Base-by-base conservation (phyloP, 1,140 invertebrate genomes). In the Drosophila ercepeae region DNA sequence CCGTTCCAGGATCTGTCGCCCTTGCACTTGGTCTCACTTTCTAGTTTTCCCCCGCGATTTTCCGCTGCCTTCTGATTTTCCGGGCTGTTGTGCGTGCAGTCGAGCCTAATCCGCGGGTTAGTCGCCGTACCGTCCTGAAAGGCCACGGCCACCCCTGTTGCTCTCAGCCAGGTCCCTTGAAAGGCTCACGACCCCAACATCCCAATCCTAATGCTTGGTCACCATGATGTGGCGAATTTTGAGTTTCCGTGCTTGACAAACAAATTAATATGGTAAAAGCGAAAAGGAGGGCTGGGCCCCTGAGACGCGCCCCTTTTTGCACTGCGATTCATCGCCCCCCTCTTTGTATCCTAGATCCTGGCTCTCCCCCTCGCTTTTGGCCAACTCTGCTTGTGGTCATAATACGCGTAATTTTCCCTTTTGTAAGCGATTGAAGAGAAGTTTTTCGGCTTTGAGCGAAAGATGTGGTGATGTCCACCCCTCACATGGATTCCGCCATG, bases 371-470 rank as follows among this genome's bases (percentile, higher is more conserved):
- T 27, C 4, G 2, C 25, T 18, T 34, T 23, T 36, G 27, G 34
- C 5, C 25, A 25, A 5, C 58, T 34, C 48, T 54, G 54, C 57
- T 64, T 75, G 73, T 59, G 73, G 68, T 70, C 74, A 88, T 86
- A 86, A 86, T 86, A 86, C 77, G 82, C 82, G 83, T 89, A 86
- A 86, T 86, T 86, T 86, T 61, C 49, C 64, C 69, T 67, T 75
- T 79, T 77, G 64, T 76, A 74, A 73, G 67, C 75, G 46, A 51
- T 11, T 46, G 32, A 41, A 46, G 57, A 44, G 41, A 50, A 61
- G 53, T 59, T 59, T 32, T 59, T 45, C 29, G 53, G 42, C 27
- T 25, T 25, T 7, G 4, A 36, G 8, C 21, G 44, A 3, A 42
- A 25, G 49, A 61, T 63, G 57, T 36, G 23, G 50, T n/a, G 23